A percentile compares a stretch with the other conserved stretches of the same genome.
Evolutionary conservation across 1,140 invertebrate species (phyloP).

Genomic region (Drosophila simulans): DNA sequence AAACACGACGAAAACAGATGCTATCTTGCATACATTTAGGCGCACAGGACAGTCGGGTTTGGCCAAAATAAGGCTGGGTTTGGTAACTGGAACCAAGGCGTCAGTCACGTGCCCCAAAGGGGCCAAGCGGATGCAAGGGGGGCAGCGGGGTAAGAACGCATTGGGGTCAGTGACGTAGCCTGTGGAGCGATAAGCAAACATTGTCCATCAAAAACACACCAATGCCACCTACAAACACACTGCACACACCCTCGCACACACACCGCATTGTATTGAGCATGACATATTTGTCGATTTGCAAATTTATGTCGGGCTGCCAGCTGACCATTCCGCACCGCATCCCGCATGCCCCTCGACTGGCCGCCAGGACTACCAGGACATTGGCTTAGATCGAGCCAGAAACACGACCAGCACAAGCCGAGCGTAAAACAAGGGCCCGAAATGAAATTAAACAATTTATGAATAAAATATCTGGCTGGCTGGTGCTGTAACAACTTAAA

Average conservation of each 20-base stretch:
- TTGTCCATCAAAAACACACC: conserved; percentile 81
- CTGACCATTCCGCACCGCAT: conserved; percentile 14
- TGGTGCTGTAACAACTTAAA: not conserved
- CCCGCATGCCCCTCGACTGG: not conserved
- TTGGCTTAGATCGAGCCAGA: conserved; percentile 44
- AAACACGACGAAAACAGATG: conserved; percentile 81
- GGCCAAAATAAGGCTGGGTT: conserved; percentile 30
- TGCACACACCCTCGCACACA: not conserved
- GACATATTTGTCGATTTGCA: conserved; percentile 82
- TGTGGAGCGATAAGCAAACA: conserved; percentile 75
- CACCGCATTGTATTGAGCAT: conserved; percentile 72
- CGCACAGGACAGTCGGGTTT: conserved; percentile 25
- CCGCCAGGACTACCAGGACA: conserved; percentile 23
- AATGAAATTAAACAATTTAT: conserved; percentile 73
- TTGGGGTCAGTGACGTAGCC: conserved; percentile 41
- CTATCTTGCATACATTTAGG: conserved; percentile 80
- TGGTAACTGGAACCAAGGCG: conserved; percentile 49
- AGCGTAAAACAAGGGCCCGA: conserved; percentile 37
- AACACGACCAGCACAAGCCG: conserved; percentile 29
- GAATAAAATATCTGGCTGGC: conserved; percentile 43
- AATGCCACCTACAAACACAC: conserved; percentile 40
- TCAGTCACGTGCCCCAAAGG: conserved; percentile 61
- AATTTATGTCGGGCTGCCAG: conserved; percentile 64
- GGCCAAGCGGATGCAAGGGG: not conserved
- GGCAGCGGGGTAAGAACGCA: conserved; percentile 16